Conservation (phyloP, 2,797 vertebrate genomes). For the Aselliscus stoliczkanus region DNA sequence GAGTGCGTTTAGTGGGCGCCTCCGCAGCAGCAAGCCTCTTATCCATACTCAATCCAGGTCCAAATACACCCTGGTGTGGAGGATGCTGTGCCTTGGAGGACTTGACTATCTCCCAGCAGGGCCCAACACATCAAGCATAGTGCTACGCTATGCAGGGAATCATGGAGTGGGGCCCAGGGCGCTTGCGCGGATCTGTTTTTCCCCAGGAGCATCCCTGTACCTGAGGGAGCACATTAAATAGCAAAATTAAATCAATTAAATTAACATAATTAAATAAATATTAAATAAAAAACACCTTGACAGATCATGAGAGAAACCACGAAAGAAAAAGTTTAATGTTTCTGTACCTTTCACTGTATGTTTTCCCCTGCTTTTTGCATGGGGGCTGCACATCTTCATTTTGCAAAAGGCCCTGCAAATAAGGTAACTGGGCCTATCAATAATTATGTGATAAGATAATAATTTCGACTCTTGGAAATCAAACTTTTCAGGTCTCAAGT, state of each 20-base stretch:
- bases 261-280: background rate
- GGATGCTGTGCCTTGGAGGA: background rate
- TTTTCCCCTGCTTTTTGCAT: background rate
- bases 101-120: background rate
- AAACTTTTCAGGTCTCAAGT: background rate
- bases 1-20: accelerated
- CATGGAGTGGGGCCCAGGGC: background rate
- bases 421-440: background rate
- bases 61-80: background rate
- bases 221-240: background rate
- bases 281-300: background rate
- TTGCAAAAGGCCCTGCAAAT: background rate
- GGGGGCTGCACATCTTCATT: background rate
- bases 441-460: background rate
- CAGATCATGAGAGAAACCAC: background rate
- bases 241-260: background rate
- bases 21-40: background rate
- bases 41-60: no score
- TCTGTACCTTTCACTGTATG: background rate
- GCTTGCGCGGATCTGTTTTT: background rate
- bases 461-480: background rate
- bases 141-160: accelerated
- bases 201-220: background rate
- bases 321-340: background rate
- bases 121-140: no score